Conservation (phyloP, 2,888 invertebrate species). For the Amiota mariae region DNA sequence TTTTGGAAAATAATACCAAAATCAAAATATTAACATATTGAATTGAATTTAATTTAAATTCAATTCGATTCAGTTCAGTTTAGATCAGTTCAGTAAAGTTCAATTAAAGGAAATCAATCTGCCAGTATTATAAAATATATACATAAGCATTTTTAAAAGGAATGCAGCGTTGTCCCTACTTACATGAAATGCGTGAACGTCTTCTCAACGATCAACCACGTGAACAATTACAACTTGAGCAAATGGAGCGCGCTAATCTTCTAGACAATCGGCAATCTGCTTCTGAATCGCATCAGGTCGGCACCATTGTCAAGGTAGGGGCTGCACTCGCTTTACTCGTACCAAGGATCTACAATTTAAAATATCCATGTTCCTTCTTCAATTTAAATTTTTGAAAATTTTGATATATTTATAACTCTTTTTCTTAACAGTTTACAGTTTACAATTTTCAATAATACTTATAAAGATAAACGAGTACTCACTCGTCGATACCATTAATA, state of each 20-base stretch:
- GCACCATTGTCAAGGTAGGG: constrained; percentile 91
- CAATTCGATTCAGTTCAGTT: not conserved
- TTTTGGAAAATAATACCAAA: not conserved
- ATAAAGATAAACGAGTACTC: too few relatives aligned
- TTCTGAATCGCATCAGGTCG: constrained; percentile 82
- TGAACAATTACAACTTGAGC: constrained; percentile 79
- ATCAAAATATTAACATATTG: not conserved
- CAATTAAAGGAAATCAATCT: not conserved
- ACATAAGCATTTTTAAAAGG: constrained; percentile 52
- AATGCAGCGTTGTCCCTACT: constrained; percentile 85
- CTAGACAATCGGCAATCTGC: constrained; percentile 74
- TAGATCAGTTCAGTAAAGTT: not conserved
- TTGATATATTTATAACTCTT: too few relatives aligned
- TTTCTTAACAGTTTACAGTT: too few relatives aligned
- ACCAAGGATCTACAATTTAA: constrained; percentile 64
- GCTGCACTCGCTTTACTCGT: constrained; percentile 69
- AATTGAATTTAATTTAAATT: not conserved
- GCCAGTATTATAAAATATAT: not conserved
- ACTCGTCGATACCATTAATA: too few relatives aligned
- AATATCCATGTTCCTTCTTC: too few relatives aligned
- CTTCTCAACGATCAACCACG: constrained; percentile 82
- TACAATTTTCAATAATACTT: too few relatives aligned
- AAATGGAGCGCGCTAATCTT: constrained; percentile 76
- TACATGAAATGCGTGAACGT: constrained; percentile 95
- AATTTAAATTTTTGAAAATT: too few relatives aligned